These are phyloP conservation scores for Proales similis DNA, from an alignment of 1,140 invertebrate species.

Conservation along the genomic window DNA sequence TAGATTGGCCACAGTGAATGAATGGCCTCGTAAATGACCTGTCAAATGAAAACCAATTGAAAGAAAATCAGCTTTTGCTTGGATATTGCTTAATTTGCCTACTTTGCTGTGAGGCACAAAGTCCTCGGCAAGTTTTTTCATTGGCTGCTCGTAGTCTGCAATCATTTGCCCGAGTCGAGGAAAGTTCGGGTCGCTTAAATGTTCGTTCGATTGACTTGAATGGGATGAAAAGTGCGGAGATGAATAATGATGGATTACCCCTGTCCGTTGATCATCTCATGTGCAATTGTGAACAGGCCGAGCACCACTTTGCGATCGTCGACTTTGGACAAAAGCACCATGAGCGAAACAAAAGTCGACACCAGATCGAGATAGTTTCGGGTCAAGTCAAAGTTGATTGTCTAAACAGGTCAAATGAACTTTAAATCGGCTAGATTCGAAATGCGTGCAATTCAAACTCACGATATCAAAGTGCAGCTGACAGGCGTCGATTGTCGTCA, in stretches of 20 bases:
- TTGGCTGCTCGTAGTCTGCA: slow-evolving; percentile 87
- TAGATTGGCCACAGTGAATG: slow-evolving; percentile 28
- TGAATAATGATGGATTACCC: slow-evolving; percentile 50
- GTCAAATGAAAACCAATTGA: neutral
- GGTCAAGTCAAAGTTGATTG: slow-evolving; percentile 89
- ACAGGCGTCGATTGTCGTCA: slow-evolving; percentile 95
- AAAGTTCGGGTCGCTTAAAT: slow-evolving; percentile 73
- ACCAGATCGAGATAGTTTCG: slow-evolving; percentile 91
- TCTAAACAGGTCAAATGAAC: slow-evolving; percentile 54
- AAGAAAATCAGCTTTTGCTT: neutral
- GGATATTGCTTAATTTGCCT: neutral
- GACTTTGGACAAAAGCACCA: slow-evolving; percentile 89
- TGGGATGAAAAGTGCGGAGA: neutral
- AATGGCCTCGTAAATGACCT: slow-evolving; percentile 19
- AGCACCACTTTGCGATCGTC: slow-evolving; percentile 94
- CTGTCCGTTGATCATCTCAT: slow-evolving; percentile 86
- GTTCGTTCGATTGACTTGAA: neutral
- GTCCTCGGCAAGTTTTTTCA: slow-evolving; percentile 92
- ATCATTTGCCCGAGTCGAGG: slow-evolving; percentile 92
- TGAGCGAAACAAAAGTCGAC: slow-evolving; percentile 82
- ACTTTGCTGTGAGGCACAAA: slow-evolving; percentile 85
- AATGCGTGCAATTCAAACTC: slow-evolving; percentile 46
- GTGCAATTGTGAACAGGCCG: slow-evolving; percentile 90
- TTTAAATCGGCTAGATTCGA: neutral
- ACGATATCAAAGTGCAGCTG: slow-evolving; percentile 86